Base-by-base conservation (phyloP, 1,140 invertebrate species). In the Habropoda laboriosa region DNA sequence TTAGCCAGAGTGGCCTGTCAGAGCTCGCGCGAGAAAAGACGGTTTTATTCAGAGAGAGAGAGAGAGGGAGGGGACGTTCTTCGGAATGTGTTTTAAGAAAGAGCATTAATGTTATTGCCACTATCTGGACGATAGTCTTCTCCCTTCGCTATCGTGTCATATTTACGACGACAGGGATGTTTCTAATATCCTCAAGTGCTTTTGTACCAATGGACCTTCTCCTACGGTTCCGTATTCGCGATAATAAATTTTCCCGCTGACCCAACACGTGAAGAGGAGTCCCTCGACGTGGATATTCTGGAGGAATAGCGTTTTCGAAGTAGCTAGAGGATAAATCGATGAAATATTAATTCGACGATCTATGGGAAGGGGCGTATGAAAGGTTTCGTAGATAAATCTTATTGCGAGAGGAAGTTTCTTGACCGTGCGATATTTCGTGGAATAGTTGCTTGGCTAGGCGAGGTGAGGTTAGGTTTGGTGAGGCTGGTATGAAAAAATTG, bases 101-200 rank as follows among this genome's bases (percentile, higher is more conserved):
- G 1, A 24, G 6, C 74, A 58, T 70, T 71, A 71, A 40, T 27
- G 51, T 40, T 70, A 60, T 78, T 78, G 66, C 75, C 51, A 13
- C 47, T 42, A 51, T 55, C 47, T 12, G 21, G 7, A 35, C 60
- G 32, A 18, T 35, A 24, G 32, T 2, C 10, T 5, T 21, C 24
- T 24, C 30, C 3, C 10, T 5, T 21, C 24, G 42, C 30, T 47
- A 24, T 72, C 21, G 38, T 47, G 35, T 60, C 60, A 27, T 60
- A 60, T 73, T 73, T 73, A 72, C 30, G n/a, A n/a, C n/a, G n/a
- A n/a, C n/a, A n/a, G n/a, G n/a, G n/a, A n/a, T n/a, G n/a, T 18
- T 42, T 74, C 53, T 49, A 77, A 77, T 77, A 77, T 68, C 30
- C 30, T 12, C 5, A 42, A 77, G 42, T 60, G 74, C 51, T 77